Conservation (phyloP, 35 echinoderm and acorn worm genomes). For the Strongylocentrotus purpuratus region DNA sequence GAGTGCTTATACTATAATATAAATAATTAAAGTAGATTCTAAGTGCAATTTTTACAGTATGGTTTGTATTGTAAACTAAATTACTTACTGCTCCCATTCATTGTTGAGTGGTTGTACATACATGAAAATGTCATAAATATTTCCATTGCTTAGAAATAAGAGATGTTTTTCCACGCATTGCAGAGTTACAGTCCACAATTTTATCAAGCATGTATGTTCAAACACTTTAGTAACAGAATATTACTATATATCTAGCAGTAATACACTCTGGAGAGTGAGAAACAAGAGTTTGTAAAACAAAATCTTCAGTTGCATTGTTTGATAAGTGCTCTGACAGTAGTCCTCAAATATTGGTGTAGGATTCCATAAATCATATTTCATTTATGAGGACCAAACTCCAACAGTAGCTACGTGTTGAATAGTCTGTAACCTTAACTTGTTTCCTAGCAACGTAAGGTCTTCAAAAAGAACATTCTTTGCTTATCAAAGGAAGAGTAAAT, state of each 20-base stretch:
- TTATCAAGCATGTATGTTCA: no score
- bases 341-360: neutral
- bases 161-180: no score
- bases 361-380: neutral
- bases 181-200: no score
- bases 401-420: neutral
- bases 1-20: no score
- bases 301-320: neutral
- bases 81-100: no score
- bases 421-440: neutral
- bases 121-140: neutral
- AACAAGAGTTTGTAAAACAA: neutral
- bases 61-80: no score
- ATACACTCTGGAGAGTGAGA: neutral
- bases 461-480: neutral
- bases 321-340: neutral
- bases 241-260: no score
- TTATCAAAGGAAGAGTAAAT: neutral
- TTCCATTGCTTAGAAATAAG: neutral
- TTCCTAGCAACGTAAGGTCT: neutral
- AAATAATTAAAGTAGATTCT: no score
- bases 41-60: no score
- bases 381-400: neutral
- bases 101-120: no score
- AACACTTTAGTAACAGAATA: no score